phyloP scores from a whole-genome alignment of 2,113 vertebrate genomes.

The Esox niger region DNA sequence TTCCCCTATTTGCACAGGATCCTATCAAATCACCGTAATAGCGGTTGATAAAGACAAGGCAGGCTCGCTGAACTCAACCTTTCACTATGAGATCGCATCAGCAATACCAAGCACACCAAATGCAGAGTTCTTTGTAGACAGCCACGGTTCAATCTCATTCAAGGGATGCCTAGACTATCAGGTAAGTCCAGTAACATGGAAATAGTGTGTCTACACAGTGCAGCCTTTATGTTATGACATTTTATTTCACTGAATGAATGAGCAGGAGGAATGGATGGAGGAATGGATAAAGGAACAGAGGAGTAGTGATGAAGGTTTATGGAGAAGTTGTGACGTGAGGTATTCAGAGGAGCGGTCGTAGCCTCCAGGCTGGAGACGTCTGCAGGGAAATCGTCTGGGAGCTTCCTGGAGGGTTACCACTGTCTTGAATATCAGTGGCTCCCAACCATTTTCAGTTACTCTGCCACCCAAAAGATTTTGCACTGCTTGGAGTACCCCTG shows the following conservation, averaged over 20 bases:
- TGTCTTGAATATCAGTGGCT: too few relatives aligned
- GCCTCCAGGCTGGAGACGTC: too few relatives aligned
- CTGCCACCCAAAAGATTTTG: too few relatives aligned
- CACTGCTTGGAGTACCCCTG: too few relatives aligned
- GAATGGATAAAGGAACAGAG: background rate
- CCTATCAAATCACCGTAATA: constrained; percentile 25
- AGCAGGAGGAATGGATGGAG: background rate
- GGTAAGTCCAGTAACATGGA: constrained; percentile 35
- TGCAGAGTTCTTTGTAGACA: constrained; percentile 43
- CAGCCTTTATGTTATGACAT: too few relatives aligned
- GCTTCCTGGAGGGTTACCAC: too few relatives aligned
- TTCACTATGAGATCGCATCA: constrained; percentile 54
- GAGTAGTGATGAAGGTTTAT: background rate
- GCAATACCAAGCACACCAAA: constrained; percentile 42
- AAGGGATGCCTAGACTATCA: constrained; percentile 63
- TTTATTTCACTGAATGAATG: background rate
- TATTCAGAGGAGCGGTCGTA: too few relatives aligned
- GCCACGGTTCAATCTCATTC: constrained; percentile 52
- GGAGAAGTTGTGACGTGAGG: too few relatives aligned
- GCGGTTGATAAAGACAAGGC: constrained; percentile 50
- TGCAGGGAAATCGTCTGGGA: too few relatives aligned
- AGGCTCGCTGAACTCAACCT: constrained; percentile 48
- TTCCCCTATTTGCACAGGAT: constrained; percentile 36
- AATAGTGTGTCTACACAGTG: too few relatives aligned
- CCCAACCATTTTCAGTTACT: too few relatives aligned